Base-by-base conservation (phyloP, 2,113 vertebrate species). In the Pelvicachromis taeniatus region DNA sequence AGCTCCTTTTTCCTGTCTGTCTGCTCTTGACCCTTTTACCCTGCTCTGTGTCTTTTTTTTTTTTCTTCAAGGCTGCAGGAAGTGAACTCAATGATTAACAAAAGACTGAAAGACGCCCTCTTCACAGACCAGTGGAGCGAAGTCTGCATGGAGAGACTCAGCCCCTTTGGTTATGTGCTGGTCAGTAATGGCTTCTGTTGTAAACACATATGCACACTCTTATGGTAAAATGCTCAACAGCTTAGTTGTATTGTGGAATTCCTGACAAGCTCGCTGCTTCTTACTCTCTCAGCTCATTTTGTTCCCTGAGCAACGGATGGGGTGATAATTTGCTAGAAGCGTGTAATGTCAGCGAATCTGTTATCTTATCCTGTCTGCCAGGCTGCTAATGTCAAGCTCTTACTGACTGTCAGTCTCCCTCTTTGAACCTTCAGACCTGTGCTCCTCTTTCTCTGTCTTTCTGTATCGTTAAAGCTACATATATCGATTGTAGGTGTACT, bases 91-190 rank as follows among this genome's bases (percentile, higher is more conserved):
- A 99, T 98, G 97, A 97, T 99, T 93, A 99, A 98, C 95, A 98
- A 98, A 92, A 94, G 98, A 38, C 96, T 99, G 91, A 99, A 99
- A 95, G 99, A 99, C 26, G 98, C 97, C 55, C 97, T 99, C 63
- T 99, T 99, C 95, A 98, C 97, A 6, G 99, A 99, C 95, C 98
- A 99, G 94, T 99, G 99, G 99, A 99, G 97, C 0, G 98, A 99
- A 77, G 96, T 98, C 70, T 99, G 98, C 94, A 99, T 99, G 98
- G 98, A 99, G 70, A 96, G 97, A 1, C 95, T 99, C 91, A 97
- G 97, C 75, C 97, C 96, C 65, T 99, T 98, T 90, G 97, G 98
- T 93, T 99, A 99, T 3, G 96, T 99, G 87, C 96, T 99, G 98
- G 99, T 99, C 95, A 97, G 95, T 95, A 58, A 89, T 82, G 82